Evolutionary conservation across 2,888 invertebrate genomes (phyloP), one percentile per base, ranked within the genome.

Genomic region (Pandemis cinnamomeana): DNA sequence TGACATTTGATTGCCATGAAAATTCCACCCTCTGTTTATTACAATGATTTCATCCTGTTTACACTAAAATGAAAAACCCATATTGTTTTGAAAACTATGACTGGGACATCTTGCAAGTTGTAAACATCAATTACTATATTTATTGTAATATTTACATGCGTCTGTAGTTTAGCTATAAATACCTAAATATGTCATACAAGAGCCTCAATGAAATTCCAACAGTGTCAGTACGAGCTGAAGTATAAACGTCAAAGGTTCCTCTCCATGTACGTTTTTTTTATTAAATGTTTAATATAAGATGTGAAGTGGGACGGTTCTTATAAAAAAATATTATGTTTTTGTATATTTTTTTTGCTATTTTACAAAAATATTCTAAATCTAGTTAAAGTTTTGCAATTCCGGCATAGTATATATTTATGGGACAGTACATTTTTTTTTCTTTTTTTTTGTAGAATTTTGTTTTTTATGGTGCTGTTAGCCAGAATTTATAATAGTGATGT

Each of bases 21-120:
- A 27, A 4, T 36, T 36, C 4, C 27, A 4, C 27, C 27, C 8
- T 44, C 7, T 8, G 11, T 48, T 48, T 13, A 55, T 2, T 55
- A 7, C 55, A 20, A 20, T 55, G 55, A 8, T 55, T 55, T 55
- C 55, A 55, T 58, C 20, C 3, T 27, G 20, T 58, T 27, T 58
- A 7, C 7, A 58, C 0, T 5, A 7, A 27, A 58, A 11, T 58
- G 58, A 11, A 58, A 27, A 58, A 58, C 27, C 58, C 58, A 11
- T 58, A 10, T 27, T 27, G 58, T 58, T 58, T 27, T 58, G 58
- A 58, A 58, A 58, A 10, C 27, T 27, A 58, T 58, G 58, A 58
- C 27, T 58, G 58, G 11, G 27, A 58, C 58, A 10, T 58, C 58
- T 10, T 27, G 8, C 20, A 27, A 58, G 27, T 27, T 27, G 58